Conservation (phyloP, 1,140 invertebrate species). For the Matsumurasca onukii region DNA sequence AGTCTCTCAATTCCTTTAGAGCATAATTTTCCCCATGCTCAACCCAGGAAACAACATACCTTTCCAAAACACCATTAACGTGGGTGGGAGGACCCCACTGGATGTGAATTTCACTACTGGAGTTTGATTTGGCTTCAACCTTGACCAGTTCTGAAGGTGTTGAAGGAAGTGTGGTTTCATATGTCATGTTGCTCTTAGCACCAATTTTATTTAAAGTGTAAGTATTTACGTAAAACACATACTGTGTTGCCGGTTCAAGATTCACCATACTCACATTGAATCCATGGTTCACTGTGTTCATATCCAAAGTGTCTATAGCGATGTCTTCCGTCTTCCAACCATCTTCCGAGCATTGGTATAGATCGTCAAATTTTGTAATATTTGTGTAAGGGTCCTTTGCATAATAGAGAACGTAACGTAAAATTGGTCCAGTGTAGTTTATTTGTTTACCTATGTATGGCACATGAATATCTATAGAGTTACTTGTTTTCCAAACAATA, state of each 20-base stretch:
- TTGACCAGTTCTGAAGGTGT: conserved; percentile 64
- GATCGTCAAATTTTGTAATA: conserved; percentile 69
- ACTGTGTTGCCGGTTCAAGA: conserved; percentile 79
- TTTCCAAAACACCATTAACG: conserved; percentile 78
- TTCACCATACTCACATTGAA: conserved; percentile 39
- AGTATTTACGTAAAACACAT: conserved; percentile 87
- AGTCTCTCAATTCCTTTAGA: conserved; percentile 36
- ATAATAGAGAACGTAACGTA: conserved; percentile 36
- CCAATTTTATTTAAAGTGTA: conserved; percentile 68
- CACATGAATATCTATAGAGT: neutral
- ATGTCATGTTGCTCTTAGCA: conserved; percentile 72
- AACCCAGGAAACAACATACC: conserved; percentile 71
- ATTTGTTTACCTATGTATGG: neutral
- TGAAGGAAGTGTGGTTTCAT: conserved; percentile 74
- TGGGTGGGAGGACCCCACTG: conserved; percentile 72
- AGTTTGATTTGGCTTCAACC: conserved; percentile 55
- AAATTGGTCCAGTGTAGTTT: neutral
- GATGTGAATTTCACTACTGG: conserved; percentile 63
- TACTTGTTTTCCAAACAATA: neutral
- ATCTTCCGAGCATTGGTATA: conserved; percentile 80
- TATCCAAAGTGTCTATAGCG: neutral
- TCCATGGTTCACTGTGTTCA: neutral
- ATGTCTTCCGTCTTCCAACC: conserved; percentile 54
- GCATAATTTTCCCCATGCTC: conserved; percentile 43
- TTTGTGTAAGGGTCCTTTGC: conserved; percentile 64